Conservation (phyloP, 1,140 invertebrate genomes). For the Drosophila equinoxialis region DNA sequence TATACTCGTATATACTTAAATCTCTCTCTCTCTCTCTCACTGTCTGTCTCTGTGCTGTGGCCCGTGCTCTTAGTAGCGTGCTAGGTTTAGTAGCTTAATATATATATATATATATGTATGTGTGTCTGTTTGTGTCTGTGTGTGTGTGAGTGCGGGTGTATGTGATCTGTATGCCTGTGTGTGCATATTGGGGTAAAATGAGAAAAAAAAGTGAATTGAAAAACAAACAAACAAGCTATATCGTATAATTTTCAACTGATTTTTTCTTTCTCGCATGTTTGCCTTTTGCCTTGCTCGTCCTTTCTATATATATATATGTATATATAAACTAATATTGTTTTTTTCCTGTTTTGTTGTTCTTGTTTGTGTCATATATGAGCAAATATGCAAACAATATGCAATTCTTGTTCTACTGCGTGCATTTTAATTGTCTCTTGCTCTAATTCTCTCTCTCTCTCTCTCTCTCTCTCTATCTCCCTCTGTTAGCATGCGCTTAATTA, state of each 20-base stretch:
- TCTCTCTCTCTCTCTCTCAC: constrained; percentile 36
- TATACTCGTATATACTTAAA: constrained; percentile 44
- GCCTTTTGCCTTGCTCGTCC: constrained; percentile 59
- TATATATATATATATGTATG: constrained; percentile 38
- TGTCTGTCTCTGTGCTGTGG: constrained; percentile 65
- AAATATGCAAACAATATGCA: constrained; percentile 30
- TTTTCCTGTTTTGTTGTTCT: constrained; percentile 4
- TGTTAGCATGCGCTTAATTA: constrained; percentile 75
- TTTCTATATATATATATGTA: constrained; percentile 15
- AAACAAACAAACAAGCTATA: constrained; percentile 45
- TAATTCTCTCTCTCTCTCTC: constrained; percentile 30
- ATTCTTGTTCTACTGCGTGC: constrained; percentile 45
- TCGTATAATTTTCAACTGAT: constrained; percentile 52
- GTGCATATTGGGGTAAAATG: constrained; percentile 43
- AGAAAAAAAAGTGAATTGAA: constrained; percentile 48
- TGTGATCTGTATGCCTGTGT: constrained; percentile 35
- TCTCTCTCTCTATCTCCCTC: constrained; percentile 23
- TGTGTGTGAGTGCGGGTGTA: constrained; percentile 45
- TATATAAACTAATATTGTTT: constrained; percentile 14
- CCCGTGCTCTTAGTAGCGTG: constrained; percentile 71
- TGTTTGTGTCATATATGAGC: constrained; percentile 18
- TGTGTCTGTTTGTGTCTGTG: constrained; percentile 27
- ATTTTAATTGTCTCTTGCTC: constrained; percentile 54
- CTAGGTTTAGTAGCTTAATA: constrained; percentile 73
- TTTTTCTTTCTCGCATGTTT: constrained; percentile 67